Base-by-base conservation (phyloP, 2,113 vertebrate species). In the Nibea coibor region DNA sequence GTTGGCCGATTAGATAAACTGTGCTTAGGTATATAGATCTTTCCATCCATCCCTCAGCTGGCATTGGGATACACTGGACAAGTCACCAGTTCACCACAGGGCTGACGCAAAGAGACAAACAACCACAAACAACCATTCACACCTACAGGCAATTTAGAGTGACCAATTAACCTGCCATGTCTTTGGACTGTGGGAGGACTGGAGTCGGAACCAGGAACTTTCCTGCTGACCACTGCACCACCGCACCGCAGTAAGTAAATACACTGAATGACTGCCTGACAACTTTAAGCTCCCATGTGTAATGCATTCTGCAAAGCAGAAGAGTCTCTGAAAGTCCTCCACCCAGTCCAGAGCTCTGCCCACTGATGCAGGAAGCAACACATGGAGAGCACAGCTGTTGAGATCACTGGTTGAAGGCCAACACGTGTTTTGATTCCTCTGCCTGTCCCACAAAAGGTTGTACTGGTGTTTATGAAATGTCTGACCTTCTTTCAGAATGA, bases 371-470 rank as follows among this genome's bases (percentile, higher is more conserved):
- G 71, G 80, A 89, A 81, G 48, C 53, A 39, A 20, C 81, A 58
- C 90, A 88, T 69, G 78, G 64, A 63, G 88, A 65, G 77, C 78
- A 48, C 93, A 93, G 87, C 89, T 93, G 91, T 45, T 71, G 54
- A 82, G 67, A 79, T 84, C 62, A 65, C 71, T 63, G 63, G 48
- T 82, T 47, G 31, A 28, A 78, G 71, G 81, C 89, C 82, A 43
- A 5, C 31, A 24, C 28, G 31, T 87, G 89, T 88, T 91, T 88
- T 85, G 71, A 88, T 84, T 86, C 51, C 39, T 77, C 77, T 53
- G 67, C 70, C 43, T 19, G 58, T 72, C 80, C 83, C 72, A 72
- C 63, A 72, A 75, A 80, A 77, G 48, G 62, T 56, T 73, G 35
- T 39, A 24, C 59, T 2, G 67, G 57, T 80, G 80, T 86, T 87